A percentile compares a stretch with the other conserved stretches of the same genome.
These are phyloP conservation scores for Agrotis exclamationis DNA, from an alignment of 2,888 invertebrate genomes.

Conservation along the genomic window DNA sequence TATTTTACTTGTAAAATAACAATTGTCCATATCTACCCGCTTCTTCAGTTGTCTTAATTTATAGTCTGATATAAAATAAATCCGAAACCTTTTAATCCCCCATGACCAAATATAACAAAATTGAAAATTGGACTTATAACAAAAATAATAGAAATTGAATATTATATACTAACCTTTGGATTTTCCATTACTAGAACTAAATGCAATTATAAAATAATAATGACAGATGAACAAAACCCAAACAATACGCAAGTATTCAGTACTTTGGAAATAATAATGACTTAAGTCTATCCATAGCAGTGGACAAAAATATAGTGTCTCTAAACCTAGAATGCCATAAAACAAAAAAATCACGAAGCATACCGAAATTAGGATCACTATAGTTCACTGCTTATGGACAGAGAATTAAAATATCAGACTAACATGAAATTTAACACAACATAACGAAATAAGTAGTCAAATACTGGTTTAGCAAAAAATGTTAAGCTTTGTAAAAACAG, in stretches of 20 bases:
- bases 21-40: conserved; percentile 52
- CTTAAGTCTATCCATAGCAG: conserved; percentile 85
- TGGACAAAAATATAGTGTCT: conserved; percentile 77
- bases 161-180: conserved; percentile 90
- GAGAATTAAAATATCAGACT: conserved; percentile 84
- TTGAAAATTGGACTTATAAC: conserved; percentile 76
- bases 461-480: conserved; percentile 91
- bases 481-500: conserved; percentile 90
- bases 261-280: conserved; percentile 89
- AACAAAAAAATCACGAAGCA: conserved; percentile 79
- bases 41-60: conserved; percentile 38
- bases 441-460: conserved; percentile 89
- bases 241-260: conserved; percentile 86
- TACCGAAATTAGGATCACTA: conserved; percentile 76
- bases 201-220: conserved; percentile 88
- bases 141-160: conserved; percentile 75
- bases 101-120: conserved; percentile 79
- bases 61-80: conserved; percentile 63
- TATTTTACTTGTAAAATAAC: conserved; percentile 51
- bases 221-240: conserved; percentile 83
- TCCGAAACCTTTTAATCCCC: conserved; percentile 72
- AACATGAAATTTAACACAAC: conserved; percentile 88
- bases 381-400: conserved; percentile 84
- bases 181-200: conserved; percentile 90
- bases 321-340: conserved; percentile 80